These are phyloP conservation scores for Mionectes macconnelli DNA, from an alignment of 2,113 vertebrate species.

Conservation along the genomic window DNA sequence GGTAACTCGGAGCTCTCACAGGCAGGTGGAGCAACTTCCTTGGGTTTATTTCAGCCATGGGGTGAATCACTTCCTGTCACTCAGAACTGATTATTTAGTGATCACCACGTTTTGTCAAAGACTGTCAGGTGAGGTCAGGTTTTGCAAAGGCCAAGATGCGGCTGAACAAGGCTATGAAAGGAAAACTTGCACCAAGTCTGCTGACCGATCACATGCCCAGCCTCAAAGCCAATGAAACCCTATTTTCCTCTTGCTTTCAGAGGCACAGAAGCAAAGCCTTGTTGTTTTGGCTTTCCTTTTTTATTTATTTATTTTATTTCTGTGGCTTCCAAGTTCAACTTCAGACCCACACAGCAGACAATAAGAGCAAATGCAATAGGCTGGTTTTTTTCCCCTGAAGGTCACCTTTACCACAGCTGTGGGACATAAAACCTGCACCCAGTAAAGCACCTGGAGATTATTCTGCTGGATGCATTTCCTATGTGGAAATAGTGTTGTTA, in stretches of 20 bases:
- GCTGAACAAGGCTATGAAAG: neutral
- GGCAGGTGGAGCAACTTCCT: neutral
- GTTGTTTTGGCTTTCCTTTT: neutral
- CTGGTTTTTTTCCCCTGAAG: neutral
- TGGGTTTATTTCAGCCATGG: rapidly evolving
- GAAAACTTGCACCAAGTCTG: neutral
- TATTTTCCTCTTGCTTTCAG: neutral
- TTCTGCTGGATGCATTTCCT: neutral
- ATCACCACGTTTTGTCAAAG: neutral
- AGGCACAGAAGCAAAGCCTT: neutral
- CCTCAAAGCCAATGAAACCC: neutral
- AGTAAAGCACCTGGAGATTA: neutral
- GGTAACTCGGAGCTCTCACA: neutral
- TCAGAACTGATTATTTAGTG: neutral
- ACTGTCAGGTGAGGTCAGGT: neutral
- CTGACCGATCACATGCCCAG: neutral
- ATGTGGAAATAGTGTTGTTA: neutral
- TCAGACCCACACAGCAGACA: neutral
- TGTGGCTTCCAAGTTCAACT: neutral
- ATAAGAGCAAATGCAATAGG: neutral
- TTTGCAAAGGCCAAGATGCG: neutral
- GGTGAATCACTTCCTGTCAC: neutral
- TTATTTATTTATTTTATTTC: no score
- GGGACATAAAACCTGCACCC: neutral
- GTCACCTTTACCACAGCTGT: neutral